Evolutionary conservation across 2,797 vertebrate species (phyloP), one percentile per base, ranked within the genome.

Genomic region (Crax fasciolata): DNA sequence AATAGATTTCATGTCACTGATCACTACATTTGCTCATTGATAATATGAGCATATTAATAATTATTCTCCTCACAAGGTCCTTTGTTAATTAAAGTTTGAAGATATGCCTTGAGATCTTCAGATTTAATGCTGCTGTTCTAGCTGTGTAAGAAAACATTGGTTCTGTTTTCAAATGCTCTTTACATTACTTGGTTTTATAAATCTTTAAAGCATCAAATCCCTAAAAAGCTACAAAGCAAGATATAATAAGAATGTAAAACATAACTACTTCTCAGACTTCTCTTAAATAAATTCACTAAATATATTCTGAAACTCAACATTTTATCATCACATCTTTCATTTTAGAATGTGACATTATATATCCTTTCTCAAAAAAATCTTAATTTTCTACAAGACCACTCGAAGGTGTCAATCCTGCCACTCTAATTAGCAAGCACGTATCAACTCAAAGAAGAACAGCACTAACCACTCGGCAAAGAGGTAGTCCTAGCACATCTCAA

Each of bases 251-350:
- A 18, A 70, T 68, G 7, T 73, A 82, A 89, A 89, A 48, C 8
- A 72, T 43, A 27, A 46, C 77, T 70, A 21, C 57, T 68, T 63
- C 79, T 82, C 71, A 62, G 48, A 72, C 13, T 90, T 94, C 62
- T 70, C 51, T 82, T 66, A 96, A 89, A 89, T 89, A 90, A 92
- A 95, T 51, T 48, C 68, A 79, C 55, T 74, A 96, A 93, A 78
- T 59, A 74, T 90, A 90, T 79, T 43, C 9, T 84, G 48, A 46
- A 82, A 77, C 24, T 85, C 41, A 16, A 91, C 70, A 14, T 52
- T 95, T 96, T 86, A 62, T 81, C 19, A 55, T 66, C 12, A 58
- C 4, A 48, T 41, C n/a, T 80, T 84, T 76, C 41, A 78, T 90
- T 97, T 91, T 83, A 94, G 85, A 94, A 89, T 67, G 54, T 78